Percentiles rank a stretch among this genome's conserved stretches.
Conservation (phyloP, 2,797 vertebrate species). For the Myotis findleyi region DNA sequence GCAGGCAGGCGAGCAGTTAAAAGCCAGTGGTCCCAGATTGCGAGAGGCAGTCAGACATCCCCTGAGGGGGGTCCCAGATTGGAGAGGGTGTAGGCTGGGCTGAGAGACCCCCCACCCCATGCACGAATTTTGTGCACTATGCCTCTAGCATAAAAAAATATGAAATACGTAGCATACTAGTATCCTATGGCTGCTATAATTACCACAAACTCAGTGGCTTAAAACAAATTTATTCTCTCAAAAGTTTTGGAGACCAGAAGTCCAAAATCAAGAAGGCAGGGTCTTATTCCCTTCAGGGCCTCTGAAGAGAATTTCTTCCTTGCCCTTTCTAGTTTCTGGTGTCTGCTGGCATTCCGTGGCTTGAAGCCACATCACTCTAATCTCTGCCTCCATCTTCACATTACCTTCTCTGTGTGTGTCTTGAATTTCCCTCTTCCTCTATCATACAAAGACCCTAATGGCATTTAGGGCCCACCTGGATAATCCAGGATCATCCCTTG, state of each 20-base stretch:
- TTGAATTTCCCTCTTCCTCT: not conserved
- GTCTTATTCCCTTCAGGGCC: not conserved
- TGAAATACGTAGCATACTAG: not conserved
- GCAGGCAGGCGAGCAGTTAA: too few species aligned
- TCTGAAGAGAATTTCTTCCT: not conserved
- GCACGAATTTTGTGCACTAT: too few species aligned
- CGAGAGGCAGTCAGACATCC: too few species aligned
- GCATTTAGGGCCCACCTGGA: not conserved
- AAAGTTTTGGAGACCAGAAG: not conserved
- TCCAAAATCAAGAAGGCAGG: not conserved
- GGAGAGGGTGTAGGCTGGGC: too few species aligned
- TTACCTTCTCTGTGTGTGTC: not conserved
- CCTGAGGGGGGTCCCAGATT: too few species aligned
- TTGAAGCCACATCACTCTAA: not conserved
- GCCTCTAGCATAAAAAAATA: not conserved
- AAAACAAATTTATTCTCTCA: not conserved
- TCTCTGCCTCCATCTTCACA: not conserved
- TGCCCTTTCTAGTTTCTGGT: not conserved
- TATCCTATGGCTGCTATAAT: not conserved
- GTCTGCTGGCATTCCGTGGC: not conserved
- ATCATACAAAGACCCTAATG: not conserved
- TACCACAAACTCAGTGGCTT: not conserved
- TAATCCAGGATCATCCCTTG: not conserved
- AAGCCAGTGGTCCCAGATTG: too few species aligned
- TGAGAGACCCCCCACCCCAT: too few species aligned